Conservation (phyloP, 2,888 invertebrate species). For the Oxycera nigricornis region DNA sequence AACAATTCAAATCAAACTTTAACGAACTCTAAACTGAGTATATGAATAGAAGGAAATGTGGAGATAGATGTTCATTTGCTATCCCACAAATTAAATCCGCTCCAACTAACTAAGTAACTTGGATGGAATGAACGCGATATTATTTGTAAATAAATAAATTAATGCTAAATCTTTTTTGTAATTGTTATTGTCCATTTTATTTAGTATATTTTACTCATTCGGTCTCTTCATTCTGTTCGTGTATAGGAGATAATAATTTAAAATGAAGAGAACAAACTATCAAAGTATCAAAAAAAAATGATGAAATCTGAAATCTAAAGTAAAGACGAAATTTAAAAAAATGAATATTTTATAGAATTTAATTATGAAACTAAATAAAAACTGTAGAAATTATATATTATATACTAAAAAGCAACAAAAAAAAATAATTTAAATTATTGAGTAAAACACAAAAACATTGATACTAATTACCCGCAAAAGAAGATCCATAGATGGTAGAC, state of each 20-base stretch:
- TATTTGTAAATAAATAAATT: constrained; percentile 33
- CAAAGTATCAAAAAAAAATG: constrained; percentile 16
- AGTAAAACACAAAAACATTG: background rate
- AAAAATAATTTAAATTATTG: constrained; percentile 25
- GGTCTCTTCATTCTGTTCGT: background rate
- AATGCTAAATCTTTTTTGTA: constrained; percentile 3
- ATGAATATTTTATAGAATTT: constrained; percentile 34
- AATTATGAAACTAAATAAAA: constrained; percentile 18
- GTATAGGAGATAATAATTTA: constrained; percentile 2
- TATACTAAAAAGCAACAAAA: constrained; percentile 28
- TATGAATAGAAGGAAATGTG: background rate
- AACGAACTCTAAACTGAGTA: background rate
- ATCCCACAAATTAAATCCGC: background rate
- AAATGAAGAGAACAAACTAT: constrained; percentile 20
- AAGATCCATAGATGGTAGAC: background rate
- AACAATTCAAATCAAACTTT: background rate
- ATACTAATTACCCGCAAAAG: no score
- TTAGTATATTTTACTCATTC: background rate
- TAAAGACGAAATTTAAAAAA: background rate
- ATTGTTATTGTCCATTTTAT: constrained; percentile 18
- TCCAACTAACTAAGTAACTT: background rate
- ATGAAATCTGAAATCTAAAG: constrained; percentile 9
- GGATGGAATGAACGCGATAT: background rate
- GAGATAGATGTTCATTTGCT: background rate
- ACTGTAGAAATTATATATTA: constrained; percentile 40